Evolutionary conservation across 1,140 invertebrate species (phyloP).

Genomic region (Caenorhabditis briggsae): DNA sequence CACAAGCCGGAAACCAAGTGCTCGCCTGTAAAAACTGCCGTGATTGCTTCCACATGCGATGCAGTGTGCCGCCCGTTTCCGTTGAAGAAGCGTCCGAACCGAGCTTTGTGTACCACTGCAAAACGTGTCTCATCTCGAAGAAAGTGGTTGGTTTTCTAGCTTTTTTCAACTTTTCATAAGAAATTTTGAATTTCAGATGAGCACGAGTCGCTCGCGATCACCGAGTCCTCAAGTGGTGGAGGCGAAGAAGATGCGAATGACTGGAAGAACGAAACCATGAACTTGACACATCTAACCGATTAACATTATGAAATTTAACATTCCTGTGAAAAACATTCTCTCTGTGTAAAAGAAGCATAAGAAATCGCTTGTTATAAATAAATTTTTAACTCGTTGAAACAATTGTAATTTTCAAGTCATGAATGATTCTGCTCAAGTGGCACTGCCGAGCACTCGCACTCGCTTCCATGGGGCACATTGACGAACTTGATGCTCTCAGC

Average conservation of each 20-base stretch:
- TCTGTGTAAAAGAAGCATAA: neutral
- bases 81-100: slow-evolving; percentile 10
- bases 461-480: slow-evolving; percentile 27
- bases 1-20: slow-evolving; percentile 7
- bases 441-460: slow-evolving; percentile 25
- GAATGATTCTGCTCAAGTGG: slow-evolving; percentile 35
- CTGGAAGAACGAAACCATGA: too few species aligned
- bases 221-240: neutral
- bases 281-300: neutral
- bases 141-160: slow-evolving; percentile 12
- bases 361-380: neutral
- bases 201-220: neutral
- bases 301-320: neutral
- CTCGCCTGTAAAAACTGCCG: slow-evolving; percentile 5
- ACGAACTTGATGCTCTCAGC: slow-evolving; percentile 43
- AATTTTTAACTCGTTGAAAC: neutral
- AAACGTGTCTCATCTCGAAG: slow-evolving; percentile 38
- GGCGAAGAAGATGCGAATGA: slow-evolving; percentile 17
- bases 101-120: neutral
- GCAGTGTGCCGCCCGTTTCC: slow-evolving; percentile 13
- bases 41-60: slow-evolving; percentile 35
- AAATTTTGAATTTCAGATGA: slow-evolving; percentile 17
- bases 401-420: neutral
- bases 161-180: neutral
- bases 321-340: neutral